Evolutionary conservation across 1,140 invertebrate genomes (phyloP).

Genomic region (Araneus ventricosus): DNA sequence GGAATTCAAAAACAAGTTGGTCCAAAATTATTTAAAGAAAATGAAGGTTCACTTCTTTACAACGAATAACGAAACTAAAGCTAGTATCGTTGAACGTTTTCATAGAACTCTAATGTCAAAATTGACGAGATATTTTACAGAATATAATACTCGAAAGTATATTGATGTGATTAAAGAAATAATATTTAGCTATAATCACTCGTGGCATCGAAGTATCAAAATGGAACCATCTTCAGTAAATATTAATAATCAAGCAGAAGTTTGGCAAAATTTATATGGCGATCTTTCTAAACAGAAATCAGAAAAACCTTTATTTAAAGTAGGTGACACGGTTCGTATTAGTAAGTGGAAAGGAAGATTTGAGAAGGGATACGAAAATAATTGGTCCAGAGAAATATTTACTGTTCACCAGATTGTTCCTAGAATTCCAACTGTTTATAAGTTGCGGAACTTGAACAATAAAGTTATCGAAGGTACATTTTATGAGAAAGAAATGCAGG

Average conservation of each 20-base stretch:
- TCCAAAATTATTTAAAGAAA: conserved; percentile 78
- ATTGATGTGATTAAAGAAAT: conserved; percentile 79
- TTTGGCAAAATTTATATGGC: conserved; percentile 61
- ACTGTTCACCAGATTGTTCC: too few relatives aligned
- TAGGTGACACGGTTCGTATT: conserved; percentile 77
- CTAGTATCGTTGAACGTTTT: conserved; percentile 80
- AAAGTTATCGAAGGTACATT: too few relatives aligned
- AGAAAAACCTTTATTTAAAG: conserved; percentile 75
- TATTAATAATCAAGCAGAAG: conserved; percentile 77
- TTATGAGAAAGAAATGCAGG: too few relatives aligned
- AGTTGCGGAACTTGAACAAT: too few relatives aligned
- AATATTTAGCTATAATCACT: conserved; percentile 80
- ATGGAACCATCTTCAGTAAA: conserved; percentile 79
- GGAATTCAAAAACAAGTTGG: conserved; percentile 71
- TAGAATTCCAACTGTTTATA: too few relatives aligned
- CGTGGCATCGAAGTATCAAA: conserved; percentile 80
- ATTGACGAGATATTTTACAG: conserved; percentile 80
- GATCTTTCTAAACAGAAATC: background rate
- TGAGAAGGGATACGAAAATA: conserved; percentile 73
- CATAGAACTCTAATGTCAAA: conserved; percentile 81
- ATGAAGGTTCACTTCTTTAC: conserved; percentile 80
- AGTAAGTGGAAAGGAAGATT: conserved; percentile 65
- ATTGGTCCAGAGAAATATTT: too few relatives aligned
- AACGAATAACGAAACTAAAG: conserved; percentile 80
- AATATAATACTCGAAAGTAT: conserved; percentile 80